Evolutionary conservation across 1,140 invertebrate species (phyloP).

Genomic region (Ips nitidus): DNA sequence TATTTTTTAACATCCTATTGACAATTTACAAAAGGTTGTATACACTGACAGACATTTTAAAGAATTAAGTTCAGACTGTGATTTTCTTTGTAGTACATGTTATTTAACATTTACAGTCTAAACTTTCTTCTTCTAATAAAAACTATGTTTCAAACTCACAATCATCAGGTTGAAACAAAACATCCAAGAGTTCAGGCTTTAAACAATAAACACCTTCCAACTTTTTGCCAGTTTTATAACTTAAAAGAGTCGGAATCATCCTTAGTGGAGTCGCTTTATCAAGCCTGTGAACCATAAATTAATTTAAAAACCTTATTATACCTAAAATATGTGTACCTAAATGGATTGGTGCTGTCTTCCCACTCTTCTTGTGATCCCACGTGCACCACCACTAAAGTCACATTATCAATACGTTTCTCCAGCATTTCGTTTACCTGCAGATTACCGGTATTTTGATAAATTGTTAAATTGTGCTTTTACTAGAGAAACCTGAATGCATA

Average conservation of each 20-base stretch:
- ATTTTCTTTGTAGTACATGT: too few relatives aligned
- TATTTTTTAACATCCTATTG: not conserved
- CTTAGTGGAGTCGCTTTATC: not conserved
- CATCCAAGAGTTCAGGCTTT: conserved; percentile 7
- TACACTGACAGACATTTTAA: too few relatives aligned
- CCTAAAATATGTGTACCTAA: not conserved
- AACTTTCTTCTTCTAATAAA: not conserved
- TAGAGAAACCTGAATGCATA: not conserved
- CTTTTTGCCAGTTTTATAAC: not conserved
- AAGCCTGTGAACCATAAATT: not conserved
- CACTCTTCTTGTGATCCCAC: conserved; percentile 12
- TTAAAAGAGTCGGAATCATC: conserved; percentile 8
- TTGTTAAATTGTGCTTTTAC: too few relatives aligned
- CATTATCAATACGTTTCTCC: not conserved
- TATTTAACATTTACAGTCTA: too few relatives aligned
- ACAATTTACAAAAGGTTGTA: too few relatives aligned
- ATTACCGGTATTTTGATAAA: not conserved
- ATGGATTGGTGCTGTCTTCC: conserved; percentile 10
- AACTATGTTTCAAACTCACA: not conserved
- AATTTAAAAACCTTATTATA: not conserved
- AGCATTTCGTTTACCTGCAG: not conserved
- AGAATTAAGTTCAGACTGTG: too few relatives aligned
- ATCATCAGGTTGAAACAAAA: conserved; percentile 12
- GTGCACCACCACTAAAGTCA: not conserved
- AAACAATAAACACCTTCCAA: conserved; percentile 13